phyloP scores from a whole-genome alignment of 92 coral and sea anemone genomes.

The Anthopleura xanthogrammica region DNA sequence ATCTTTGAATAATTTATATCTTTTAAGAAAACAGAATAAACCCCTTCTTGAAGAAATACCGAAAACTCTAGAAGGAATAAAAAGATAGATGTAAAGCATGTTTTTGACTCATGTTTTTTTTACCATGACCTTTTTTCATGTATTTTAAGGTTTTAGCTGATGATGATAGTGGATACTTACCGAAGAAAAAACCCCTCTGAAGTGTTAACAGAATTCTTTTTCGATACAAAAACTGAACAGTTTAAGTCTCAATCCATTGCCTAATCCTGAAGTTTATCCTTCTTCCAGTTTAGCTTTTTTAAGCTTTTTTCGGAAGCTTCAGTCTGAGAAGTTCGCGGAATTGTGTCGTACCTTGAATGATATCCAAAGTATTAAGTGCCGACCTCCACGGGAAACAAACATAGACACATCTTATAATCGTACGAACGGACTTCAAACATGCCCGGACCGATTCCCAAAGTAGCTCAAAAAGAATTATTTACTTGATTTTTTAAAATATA shows the following conservation, averaged over 20 bases:
- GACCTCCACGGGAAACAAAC: conserved; percentile 11
- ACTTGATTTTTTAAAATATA: neutral
- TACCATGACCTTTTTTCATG: neutral
- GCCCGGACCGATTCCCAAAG: neutral
- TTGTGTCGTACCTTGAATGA: too few species aligned
- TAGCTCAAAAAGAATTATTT: neutral
- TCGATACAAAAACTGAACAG: conserved; percentile 6
- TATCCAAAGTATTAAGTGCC: neutral
- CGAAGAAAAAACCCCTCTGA: neutral
- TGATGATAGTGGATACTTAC: neutral
- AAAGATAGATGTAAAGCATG: neutral
- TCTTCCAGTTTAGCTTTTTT: neutral
- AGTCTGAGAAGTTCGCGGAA: neutral
- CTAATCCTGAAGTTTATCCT: neutral
- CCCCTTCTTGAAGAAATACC: neutral
- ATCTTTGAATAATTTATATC: conserved; percentile 29
- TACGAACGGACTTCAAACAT: neutral
- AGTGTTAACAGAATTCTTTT: neutral
- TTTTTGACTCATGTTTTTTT: neutral
- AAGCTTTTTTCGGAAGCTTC: neutral
- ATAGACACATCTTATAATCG: neutral
- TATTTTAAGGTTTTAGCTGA: neutral
- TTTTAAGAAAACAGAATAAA: conserved; percentile 27
- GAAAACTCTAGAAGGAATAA: neutral
- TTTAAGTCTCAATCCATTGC: neutral